Base-by-base conservation (phyloP, 2,888 invertebrate species). In the Ernsta delagoae region DNA sequence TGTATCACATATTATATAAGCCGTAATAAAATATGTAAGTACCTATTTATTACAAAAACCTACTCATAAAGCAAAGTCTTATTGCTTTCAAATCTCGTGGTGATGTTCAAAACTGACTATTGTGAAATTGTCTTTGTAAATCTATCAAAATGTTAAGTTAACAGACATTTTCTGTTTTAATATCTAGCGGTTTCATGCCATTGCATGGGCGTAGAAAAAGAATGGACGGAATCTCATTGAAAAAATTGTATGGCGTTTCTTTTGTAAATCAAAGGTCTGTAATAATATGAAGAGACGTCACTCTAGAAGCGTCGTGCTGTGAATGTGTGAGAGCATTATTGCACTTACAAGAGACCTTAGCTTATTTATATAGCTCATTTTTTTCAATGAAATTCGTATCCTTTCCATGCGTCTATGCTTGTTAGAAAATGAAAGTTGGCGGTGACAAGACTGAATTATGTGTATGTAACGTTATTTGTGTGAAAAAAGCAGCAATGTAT, bases 381-480 rank as follows among this genome's bases (percentile, higher is more conserved):
- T 24, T 24, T 24, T 24, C 24, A 24, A 24, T 24, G 24, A 24
- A 24, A 24, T 24, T 24, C 24, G 24, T 24, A 24, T n/a, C 24
- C 24, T 24, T 24, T 24, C 24, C 24, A 24, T 24, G 24, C 3
- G 24, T 24, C 24, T 24, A 24, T 24, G 24, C 24, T 24, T 56
- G 11, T 34, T 56, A n/a, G 11, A 34, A 34, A 56, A 56, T 56
- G 56, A 34, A 64, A 63, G 43, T 56, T 56, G 64, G 64, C 34
- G 56, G 56, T 43, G 36, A 48, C 16, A 48, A 57, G 45, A 45
- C 34, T 41, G 56, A 41, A 1, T 31, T 31, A 54, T 53, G n/a
- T 45, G 5, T n/a, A 7, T 16, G 16, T 50, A 24, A 24, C 24
- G 24, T 24, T 24, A 24, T 24, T 24, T 24, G 3, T 24, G 1